Percentiles rank a stretch among this genome's conserved stretches.
Evolutionary conservation across 1,140 invertebrate genomes (phyloP).

Genomic region (Orchesella cincta): DNA sequence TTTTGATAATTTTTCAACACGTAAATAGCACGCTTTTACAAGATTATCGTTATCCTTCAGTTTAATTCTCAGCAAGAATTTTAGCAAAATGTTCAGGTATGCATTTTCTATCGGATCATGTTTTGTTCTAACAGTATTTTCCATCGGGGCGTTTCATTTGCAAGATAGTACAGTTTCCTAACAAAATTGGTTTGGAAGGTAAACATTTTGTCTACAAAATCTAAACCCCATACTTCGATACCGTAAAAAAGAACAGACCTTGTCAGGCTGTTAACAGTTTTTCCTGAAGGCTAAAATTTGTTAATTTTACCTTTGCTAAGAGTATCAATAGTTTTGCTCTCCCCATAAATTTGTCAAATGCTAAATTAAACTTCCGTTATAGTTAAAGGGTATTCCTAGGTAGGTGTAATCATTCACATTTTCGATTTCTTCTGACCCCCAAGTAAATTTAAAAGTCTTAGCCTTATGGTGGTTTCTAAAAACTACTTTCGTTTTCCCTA

Average conservation of each 20-base stretch:
- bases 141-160: not conserved
- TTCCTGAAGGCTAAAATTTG: not conserved
- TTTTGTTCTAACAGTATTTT: not conserved
- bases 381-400: conserved; percentile 33
- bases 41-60: too few relatives aligned
- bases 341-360: not conserved
- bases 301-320: conserved; percentile 2
- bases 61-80: not conserved
- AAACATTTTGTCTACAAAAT: not conserved
- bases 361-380: not conserved
- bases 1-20: too few relatives aligned
- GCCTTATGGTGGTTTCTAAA: conserved; percentile 16
- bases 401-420: conserved; percentile 23
- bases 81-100: not conserved
- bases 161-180: not conserved
- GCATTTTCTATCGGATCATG: not conserved
- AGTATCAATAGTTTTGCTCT: conserved; percentile 26
- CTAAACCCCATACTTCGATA: not conserved
- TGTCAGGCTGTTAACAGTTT: conserved; percentile 6
- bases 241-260: conserved; percentile 15
- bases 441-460: not conserved
- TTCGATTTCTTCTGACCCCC: conserved; percentile 20
- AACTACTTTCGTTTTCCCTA: conserved; percentile 33
- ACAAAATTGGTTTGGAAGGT: conserved; percentile 11
- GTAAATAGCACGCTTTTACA: too few relatives aligned